Evolutionary conservation across 2,113 vertebrate genomes (phyloP).

Genomic region (Burhinus oedicnemus): DNA sequence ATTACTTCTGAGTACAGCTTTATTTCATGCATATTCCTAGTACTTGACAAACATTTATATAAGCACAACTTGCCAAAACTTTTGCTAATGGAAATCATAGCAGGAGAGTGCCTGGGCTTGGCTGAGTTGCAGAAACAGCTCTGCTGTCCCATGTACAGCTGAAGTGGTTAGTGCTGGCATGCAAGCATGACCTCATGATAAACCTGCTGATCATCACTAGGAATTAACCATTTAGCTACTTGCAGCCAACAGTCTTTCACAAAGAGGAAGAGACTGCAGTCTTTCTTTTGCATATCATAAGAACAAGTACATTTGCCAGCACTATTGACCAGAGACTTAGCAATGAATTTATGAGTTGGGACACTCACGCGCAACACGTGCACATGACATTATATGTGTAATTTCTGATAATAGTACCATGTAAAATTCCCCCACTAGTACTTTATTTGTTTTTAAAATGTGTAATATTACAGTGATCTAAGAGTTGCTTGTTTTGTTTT

Average conservation of each 20-base stretch:
- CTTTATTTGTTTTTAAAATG: neutral
- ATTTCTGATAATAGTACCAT: neutral
- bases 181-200: neutral
- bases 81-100: neutral
- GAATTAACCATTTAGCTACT: neutral
- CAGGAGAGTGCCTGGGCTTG: neutral
- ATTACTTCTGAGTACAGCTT: neutral
- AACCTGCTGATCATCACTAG: neutral
- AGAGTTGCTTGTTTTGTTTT: neutral
- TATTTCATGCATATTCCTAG: neutral
- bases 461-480: neutral
- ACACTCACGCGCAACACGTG: neutral
- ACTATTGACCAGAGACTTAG: neutral
- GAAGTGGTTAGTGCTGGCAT: neutral
- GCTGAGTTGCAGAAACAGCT: neutral
- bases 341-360: neutral
- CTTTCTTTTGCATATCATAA: neutral
- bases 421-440: constrained; percentile 6
- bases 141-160: neutral
- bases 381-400: neutral
- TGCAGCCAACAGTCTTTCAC: neutral
- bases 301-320: neutral
- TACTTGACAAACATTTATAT: neutral
- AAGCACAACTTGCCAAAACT: neutral
- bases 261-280: neutral